Percentiles rank a stretch among this genome's conserved stretches.
phyloP scores from a whole-genome alignment of 2,797 vertebrate species.

The Echeneis naucrates region DNA sequence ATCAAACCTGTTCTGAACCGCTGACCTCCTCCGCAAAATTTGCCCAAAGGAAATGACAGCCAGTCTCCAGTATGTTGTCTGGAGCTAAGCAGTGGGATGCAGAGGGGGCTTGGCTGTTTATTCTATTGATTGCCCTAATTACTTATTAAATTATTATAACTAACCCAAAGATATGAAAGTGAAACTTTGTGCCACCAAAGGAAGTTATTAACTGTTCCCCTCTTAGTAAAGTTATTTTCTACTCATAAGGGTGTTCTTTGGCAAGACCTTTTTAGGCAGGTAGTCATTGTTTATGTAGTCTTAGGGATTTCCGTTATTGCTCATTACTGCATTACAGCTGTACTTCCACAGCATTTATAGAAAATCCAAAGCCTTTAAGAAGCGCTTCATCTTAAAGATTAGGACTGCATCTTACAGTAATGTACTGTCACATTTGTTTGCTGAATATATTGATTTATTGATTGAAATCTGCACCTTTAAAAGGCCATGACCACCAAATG shows the following conservation, averaged over 20 bases:
- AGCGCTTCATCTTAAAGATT: not conserved
- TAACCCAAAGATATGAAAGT: too few species aligned
- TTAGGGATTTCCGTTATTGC: not conserved
- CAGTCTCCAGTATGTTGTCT: constrained; percentile 20
- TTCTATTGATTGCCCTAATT: not conserved
- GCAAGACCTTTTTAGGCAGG: not conserved
- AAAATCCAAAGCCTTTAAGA: not conserved
- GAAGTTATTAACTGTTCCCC: not conserved
- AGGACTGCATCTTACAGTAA: not conserved
- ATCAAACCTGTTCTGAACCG: constrained; percentile 34
- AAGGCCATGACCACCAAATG: not conserved
- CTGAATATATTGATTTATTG: not conserved
- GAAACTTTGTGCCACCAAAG: too few species aligned
- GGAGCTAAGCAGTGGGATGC: not conserved
- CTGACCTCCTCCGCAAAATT: constrained; percentile 38
- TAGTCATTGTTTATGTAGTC: not conserved
- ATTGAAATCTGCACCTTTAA: not conserved
- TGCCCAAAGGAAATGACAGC: constrained; percentile 29
- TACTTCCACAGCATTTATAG: not conserved
- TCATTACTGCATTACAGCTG: not conserved
- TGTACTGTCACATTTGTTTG: not conserved
- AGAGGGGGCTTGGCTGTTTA: constrained; percentile 17
- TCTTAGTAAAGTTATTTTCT: constrained; percentile 1
- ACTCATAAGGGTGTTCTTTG: not conserved
- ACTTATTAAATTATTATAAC: too few species aligned